Base-by-base conservation (phyloP, 2,888 invertebrate genomes). In the Sthenelais limicola region DNA sequence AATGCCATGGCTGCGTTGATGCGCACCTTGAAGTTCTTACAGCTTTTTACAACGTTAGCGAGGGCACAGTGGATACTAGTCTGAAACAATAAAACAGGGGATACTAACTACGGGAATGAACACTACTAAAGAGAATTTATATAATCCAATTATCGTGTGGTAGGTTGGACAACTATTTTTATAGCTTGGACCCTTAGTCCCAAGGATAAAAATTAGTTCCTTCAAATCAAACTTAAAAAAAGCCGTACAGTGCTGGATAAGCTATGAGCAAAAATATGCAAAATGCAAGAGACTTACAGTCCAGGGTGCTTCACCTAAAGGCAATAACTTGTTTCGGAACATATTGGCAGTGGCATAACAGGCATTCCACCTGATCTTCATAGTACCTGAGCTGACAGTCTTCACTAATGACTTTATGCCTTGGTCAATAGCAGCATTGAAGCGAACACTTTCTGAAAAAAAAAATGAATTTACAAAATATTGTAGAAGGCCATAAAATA, bases 311-410 rank as follows among this genome's bases (percentile, higher is more conserved):
- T 85, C 82, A 9, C 87, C 83, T 74, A 87, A 82, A 33, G 85
- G 82, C 58, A 90, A 87, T 21, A 88, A 85, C 30, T 82, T 76
- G 74, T 90, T 89, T 76, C 87, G 92, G 89, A 96, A 91, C 75
- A 94, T 90, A 81, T 93, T 94, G 30, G 94, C 94, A 72, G 95
- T 88, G 0, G 95, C 95, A 85, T 95, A 94, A 86, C 96, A 96
- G 0, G 95, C 93, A 88, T 96, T 96, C 96, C 96, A 96, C 69
- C 94, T 91, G 47, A 95, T 94, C 89, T 96, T 96, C 91, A 95
- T 94, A 67, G 91, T 91, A 33, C 92, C 93, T 47, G 91, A 90
- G 9, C 90, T 91, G 24, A 93, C 91, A 85, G 92, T 93, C 79
- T 92, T 91, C 69, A 93, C 89, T 54, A 96, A 89, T 80, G 91